Evolutionary conservation across 2,113 vertebrate species (phyloP).

Genomic region (Cebus imitator): DNA sequence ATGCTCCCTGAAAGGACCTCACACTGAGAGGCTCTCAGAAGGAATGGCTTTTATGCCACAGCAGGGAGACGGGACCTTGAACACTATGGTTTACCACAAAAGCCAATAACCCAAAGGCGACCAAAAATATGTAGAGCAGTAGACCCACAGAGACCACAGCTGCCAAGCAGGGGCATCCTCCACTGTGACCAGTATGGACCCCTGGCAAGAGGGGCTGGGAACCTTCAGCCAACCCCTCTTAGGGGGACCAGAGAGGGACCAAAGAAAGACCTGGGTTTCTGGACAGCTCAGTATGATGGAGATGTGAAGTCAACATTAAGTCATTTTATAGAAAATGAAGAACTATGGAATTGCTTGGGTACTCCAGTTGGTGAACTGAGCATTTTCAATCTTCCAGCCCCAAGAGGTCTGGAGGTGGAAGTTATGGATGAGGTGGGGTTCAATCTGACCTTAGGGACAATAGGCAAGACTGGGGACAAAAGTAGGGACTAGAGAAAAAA

Average conservation of each 20-base stretch:
- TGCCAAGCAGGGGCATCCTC: neutral
- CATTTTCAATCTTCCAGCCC: neutral
- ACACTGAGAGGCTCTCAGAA: neutral
- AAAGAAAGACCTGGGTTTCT: neutral
- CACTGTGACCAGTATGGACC: neutral
- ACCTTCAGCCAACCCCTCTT: neutral
- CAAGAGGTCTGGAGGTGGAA: neutral
- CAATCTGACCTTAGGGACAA: neutral
- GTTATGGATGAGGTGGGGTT: neutral
- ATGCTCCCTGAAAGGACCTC: neutral
- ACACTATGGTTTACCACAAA: neutral
- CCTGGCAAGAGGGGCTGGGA: neutral
- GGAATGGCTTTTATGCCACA: neutral
- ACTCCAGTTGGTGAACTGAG: neutral
- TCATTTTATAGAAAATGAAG: neutral
- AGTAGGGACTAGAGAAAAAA: neutral
- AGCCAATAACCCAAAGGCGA: neutral
- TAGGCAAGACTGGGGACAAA: neutral
- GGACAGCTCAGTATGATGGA: neutral
- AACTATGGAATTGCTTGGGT: neutral
- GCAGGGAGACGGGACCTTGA: neutral
- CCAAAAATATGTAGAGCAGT: rapidly evolving
- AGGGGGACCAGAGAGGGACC: neutral
- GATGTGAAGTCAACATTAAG: neutral
- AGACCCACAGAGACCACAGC: neutral